Conservation (phyloP, 2,888 invertebrate genomes). For the Pocota personata region DNA sequence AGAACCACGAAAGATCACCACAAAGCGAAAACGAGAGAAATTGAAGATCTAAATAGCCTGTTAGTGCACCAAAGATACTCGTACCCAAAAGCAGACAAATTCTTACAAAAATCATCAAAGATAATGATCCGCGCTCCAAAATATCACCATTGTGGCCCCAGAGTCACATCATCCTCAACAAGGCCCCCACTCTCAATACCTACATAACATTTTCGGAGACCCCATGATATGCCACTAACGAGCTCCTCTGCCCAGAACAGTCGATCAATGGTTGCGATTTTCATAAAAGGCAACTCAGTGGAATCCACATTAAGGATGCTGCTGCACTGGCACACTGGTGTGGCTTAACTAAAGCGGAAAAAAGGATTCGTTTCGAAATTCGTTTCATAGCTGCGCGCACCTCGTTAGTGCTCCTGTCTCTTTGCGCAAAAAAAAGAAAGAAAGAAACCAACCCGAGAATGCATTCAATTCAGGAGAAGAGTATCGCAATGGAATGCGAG, state of each 20-base stretch:
- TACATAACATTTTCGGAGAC: constrained; percentile 67
- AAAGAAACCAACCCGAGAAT: constrained; percentile 5
- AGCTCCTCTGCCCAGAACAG: constrained; percentile 53
- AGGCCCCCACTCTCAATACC: constrained; percentile 17
- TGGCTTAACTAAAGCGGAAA: constrained; percentile 53
- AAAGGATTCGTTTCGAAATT: constrained; percentile 72
- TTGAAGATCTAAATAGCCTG: constrained; percentile 63
- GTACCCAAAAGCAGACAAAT: constrained; percentile 44
- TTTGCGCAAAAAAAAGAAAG: not conserved
- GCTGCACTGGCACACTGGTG: not conserved
- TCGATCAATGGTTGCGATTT: constrained; percentile 70
- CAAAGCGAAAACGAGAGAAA: constrained; percentile 28
- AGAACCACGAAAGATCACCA: not conserved
- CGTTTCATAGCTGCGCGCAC: constrained; percentile 72
- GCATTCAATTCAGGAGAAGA: constrained; percentile 38
- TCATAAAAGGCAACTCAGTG: constrained; percentile 71
- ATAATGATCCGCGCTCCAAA: constrained; percentile 70
- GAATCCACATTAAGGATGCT: constrained; percentile 73
- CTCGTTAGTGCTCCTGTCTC: constrained; percentile 59
- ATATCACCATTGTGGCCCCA: constrained; percentile 53
- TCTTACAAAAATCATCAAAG: constrained; percentile 64
- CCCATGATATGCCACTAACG: constrained; percentile 67
- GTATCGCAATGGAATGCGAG: constrained; percentile 64
- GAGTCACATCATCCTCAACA: constrained; percentile 11
- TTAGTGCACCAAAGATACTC: constrained; percentile 40